phyloP scores from a whole-genome alignment of 2,113 vertebrate species.

The Engystomops pustulosus region DNA sequence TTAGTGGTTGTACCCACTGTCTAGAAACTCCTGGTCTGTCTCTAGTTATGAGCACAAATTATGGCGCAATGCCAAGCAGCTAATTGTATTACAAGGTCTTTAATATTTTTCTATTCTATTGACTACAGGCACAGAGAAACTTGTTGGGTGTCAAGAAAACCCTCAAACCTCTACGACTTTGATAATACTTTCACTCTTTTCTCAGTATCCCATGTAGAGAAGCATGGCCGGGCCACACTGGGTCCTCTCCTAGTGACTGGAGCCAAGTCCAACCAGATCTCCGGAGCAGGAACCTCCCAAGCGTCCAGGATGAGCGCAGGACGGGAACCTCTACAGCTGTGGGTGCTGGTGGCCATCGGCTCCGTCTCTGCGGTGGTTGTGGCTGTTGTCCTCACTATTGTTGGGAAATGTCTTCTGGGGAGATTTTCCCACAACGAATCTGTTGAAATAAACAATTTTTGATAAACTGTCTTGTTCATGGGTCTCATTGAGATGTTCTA shows the following conservation, averaged over 20 bases:
- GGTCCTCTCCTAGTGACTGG: constrained; percentile 37
- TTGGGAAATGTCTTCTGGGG: background rate
- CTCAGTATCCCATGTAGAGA: background rate
- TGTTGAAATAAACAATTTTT: too few species aligned
- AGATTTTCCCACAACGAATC: background rate
- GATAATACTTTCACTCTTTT: background rate
- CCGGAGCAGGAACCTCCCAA: background rate
- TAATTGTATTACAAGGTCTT: too few species aligned
- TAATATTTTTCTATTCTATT: too few species aligned
- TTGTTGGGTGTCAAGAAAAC: too few species aligned
- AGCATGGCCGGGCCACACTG: background rate
- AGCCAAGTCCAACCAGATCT: background rate
- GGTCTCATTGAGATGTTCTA: too few species aligned
- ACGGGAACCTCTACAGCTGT: background rate
- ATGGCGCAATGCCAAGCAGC: too few species aligned
- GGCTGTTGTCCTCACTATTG: background rate
- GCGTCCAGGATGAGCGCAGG: background rate
- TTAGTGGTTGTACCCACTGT: too few species aligned
- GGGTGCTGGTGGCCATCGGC: constrained; percentile 44
- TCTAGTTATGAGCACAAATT: too few species aligned
- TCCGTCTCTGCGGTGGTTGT: background rate
- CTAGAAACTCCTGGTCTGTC: too few species aligned
- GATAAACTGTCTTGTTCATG: too few species aligned
- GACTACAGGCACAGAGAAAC: too few species aligned
- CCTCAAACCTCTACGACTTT: too few species aligned